Evolutionary conservation across 2,113 vertebrate species (phyloP).

Genomic region (Hystrix cristata): DNA sequence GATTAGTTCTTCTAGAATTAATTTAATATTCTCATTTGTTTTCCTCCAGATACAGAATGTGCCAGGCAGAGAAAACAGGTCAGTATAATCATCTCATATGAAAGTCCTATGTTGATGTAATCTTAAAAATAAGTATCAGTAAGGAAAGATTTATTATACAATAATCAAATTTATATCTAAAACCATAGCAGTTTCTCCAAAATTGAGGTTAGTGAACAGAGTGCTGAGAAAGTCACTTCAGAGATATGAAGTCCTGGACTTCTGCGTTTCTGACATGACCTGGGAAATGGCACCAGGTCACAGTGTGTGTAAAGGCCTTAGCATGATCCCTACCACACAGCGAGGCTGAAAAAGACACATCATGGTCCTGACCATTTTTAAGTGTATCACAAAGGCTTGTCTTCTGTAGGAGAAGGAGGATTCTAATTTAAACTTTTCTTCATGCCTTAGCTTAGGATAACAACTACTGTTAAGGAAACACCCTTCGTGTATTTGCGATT

Average conservation of each 20-base stretch:
- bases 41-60: slow-evolving; percentile 30
- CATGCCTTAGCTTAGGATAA: background rate
- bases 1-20: background rate
- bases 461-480: background rate
- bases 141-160: background rate
- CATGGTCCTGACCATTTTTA: background rate
- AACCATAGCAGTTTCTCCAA: background rate
- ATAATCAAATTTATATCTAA: slow-evolving; percentile 9
- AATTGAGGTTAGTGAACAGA: background rate
- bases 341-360: background rate
- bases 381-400: background rate
- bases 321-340: background rate
- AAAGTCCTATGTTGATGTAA: background rate
- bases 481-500: background rate
- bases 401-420: slow-evolving; percentile 3
- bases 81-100: background rate
- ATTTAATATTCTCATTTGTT: slow-evolving; percentile 1
- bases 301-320: background rate
- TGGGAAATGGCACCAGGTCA: background rate
- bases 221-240: background rate
- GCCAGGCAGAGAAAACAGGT: background rate
- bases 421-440: background rate
- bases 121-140: background rate
- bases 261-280: background rate
- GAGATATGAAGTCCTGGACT: background rate